These are phyloP conservation scores for Cynoglossus semilaevis DNA, from an alignment of 2,113 vertebrate species.

Conservation along the genomic window DNA sequence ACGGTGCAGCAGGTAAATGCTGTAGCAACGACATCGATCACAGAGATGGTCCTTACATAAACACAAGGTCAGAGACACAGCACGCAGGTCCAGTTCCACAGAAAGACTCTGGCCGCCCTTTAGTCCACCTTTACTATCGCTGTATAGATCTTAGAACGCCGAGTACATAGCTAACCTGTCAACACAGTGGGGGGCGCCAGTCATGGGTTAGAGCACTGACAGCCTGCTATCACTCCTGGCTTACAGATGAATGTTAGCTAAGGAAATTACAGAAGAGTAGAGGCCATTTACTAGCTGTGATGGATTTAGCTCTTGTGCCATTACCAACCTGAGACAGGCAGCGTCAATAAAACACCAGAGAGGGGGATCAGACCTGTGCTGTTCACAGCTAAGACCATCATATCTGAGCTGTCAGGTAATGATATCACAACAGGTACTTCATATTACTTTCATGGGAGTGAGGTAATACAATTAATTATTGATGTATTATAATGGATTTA, in stretches of 20 bases:
- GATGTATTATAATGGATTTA: no score
- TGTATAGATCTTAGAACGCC: constrained; percentile 7
- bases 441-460: no score
- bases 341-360: constrained; percentile 23
- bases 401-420: no score
- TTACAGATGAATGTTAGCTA: constrained; percentile 47
- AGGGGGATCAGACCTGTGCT: no score
- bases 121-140: constrained; percentile 8
- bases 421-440: no score
- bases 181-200: constrained; percentile 6
- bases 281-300: constrained; percentile 55
- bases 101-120: constrained; percentile 33
- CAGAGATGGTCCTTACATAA: constrained; percentile 61
- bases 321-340: constrained; percentile 47
- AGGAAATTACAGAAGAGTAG: constrained; percentile 56
- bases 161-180: not conserved
- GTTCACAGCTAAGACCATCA: no score
- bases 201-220: constrained; percentile 30
- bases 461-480: no score
- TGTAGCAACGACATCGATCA: constrained; percentile 74
- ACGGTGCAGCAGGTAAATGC: constrained; percentile 52
- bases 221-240: constrained; percentile 46
- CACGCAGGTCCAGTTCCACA: constrained; percentile 33
- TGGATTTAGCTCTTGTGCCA: constrained; percentile 45
- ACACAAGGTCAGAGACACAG: constrained; percentile 68